Evolutionary conservation across 1,140 invertebrate species (phyloP).

Genomic region (Drosophila albomicans): DNA sequence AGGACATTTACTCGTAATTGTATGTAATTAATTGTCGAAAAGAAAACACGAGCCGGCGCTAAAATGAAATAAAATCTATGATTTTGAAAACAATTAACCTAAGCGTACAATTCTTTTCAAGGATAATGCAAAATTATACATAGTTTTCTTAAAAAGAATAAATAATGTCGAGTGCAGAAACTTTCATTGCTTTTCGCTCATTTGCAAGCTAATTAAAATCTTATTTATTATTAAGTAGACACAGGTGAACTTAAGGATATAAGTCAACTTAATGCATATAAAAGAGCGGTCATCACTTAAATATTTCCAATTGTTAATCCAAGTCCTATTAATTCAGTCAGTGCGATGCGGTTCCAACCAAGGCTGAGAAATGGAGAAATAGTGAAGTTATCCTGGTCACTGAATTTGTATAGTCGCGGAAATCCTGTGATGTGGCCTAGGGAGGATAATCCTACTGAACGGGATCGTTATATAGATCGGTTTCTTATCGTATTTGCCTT

Average conservation of each 20-base stretch:
- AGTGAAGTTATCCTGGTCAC: conserved; percentile 22
- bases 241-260: neutral
- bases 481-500: conserved; percentile 23
- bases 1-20: conserved; percentile 52
- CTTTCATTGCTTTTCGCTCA: neutral
- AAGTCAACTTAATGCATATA: neutral
- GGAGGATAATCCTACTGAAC: conserved; percentile 20
- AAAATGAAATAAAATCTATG: conserved; percentile 65
- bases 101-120: neutral
- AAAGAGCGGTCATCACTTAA: neutral
- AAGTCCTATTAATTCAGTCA: neutral
- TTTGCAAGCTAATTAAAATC: neutral
- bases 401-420: neutral
- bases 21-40: conserved; percentile 60
- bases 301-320: neutral
- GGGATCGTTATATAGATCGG: conserved; percentile 9
- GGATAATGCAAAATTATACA: neutral
- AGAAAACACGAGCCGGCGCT: conserved; percentile 38
- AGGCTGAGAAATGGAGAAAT: conserved; percentile 14
- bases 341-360: conserved; percentile 20
- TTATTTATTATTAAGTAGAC: neutral
- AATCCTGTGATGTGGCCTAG: conserved; percentile 26
- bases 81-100: conserved; percentile 52
- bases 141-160: conserved; percentile 10
- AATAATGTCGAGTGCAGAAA: neutral